Base-by-base conservation (phyloP, 2,797 vertebrate genomes). In the Linurgus olivaceus region DNA sequence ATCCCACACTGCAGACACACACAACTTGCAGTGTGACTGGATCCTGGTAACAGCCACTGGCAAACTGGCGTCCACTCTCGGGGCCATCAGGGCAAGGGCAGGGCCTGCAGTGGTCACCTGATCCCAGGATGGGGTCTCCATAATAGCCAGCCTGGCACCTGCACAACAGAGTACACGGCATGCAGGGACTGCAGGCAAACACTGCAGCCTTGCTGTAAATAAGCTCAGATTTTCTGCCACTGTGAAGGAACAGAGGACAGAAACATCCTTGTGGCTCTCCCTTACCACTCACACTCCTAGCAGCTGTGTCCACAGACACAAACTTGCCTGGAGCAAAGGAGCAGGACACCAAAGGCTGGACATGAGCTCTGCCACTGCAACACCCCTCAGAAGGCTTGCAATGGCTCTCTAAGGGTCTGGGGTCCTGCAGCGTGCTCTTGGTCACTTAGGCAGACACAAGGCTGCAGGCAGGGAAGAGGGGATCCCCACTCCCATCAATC, bases 41-140 rank as follows among this genome's bases (percentile, higher is more conserved):
- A 33, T 98, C 98, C 75, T 98, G 98, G 93, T 99, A 99, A 96
- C 99, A 99, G 66, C 98, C 98, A 31, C 92, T 98, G 74, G 99
- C 98, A 79, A 99, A 99, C 95, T 99, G 99, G 37, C 98, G 98
- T 51, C 97, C 97, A 2, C 98, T 99, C 42, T 97, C 96, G 0
- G 99, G 99, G n/a, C 99, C 99, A 0, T 99, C 99, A 0, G 99
- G 99, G 95, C 99, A 99, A 90, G 98, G 98, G 71, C 99, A 99
- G 44, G 99, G 98, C 24, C 98, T 99, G 91, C 99, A 99, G 95
- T 99, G 99, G 90, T 99, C 99, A 6, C 99, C 99, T 3, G 99
- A 99, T 17, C 99, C 99, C 76, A 99, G 97, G 68, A 98, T 79
- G 0, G 99, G 98, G 93, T 99, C 97, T 10, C 99, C 99, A 1